phyloP scores from a whole-genome alignment of 2,888 invertebrate genomes.

The Zhuqinia jingwanae region DNA sequence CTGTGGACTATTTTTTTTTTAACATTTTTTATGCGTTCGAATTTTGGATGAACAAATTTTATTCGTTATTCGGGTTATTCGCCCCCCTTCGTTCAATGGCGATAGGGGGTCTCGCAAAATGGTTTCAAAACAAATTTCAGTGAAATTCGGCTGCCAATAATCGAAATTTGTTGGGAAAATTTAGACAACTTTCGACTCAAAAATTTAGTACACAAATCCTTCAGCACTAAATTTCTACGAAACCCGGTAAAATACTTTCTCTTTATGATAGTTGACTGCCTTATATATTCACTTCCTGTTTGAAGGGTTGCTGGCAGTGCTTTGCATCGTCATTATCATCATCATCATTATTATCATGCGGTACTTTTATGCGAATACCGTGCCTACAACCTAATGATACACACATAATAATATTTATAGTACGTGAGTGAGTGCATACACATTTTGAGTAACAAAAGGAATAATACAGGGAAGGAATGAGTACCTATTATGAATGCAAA shows the following conservation, averaged over 20 bases:
- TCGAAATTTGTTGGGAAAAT: too few species aligned
- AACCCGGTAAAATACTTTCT: neutral
- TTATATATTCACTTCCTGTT: neutral
- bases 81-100: too few species aligned
- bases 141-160: too few species aligned
- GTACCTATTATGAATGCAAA: conserved; percentile 65
- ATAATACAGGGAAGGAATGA: conserved; percentile 29
- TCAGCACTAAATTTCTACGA: too few species aligned
- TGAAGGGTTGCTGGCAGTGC: conserved; percentile 16
- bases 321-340: conserved; percentile 31
- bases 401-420: neutral
- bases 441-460: conserved; percentile 12
- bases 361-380: neutral
- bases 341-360: neutral
- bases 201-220: too few species aligned
- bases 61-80: too few species aligned
- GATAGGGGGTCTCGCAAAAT: too few species aligned
- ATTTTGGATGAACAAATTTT: too few species aligned
- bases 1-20: too few species aligned
- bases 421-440: neutral
- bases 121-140: too few species aligned
- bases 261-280: neutral
- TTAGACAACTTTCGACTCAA: too few species aligned
- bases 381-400: neutral
- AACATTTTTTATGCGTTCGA: too few species aligned